Evolutionary conservation across 37 sponge, comb jelly and placozoan species (phyloP).

Genomic region (Halichondria panicea): DNA sequence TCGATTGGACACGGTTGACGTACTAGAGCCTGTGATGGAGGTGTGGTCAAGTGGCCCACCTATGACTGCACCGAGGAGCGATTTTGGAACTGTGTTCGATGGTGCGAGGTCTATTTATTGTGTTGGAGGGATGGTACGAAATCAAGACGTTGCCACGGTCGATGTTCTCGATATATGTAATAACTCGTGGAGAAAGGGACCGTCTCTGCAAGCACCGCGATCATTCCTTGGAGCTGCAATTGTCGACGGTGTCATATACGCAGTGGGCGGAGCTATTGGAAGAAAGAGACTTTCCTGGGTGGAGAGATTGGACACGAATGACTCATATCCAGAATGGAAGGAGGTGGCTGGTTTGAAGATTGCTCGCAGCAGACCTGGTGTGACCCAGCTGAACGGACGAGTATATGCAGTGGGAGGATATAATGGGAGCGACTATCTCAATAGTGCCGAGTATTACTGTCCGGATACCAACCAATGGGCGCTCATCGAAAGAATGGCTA

Average conservation of each 20-base stretch:
- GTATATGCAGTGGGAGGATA: conserved; percentile 53
- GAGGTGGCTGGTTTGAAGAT: conserved; percentile 20
- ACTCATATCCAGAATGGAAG: background rate
- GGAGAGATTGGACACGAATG: background rate
- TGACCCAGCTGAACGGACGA: conserved; percentile 6
- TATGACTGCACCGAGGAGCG: conserved; percentile 24
- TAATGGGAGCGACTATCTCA: conserved; percentile 18
- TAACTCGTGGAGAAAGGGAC: conserved; percentile 25
- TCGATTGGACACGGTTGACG: conserved; percentile 13
- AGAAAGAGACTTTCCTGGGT: conserved; percentile 14
- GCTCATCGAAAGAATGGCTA: conserved; percentile 23
- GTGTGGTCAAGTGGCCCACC: conserved; percentile 30
- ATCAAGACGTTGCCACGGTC: conserved; percentile 14
- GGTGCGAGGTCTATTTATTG: conserved; percentile 9
- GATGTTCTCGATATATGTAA: conserved; percentile 9
- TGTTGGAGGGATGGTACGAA: conserved; percentile 29
- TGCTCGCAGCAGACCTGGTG: conserved; percentile 44
- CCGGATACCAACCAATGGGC: conserved; percentile 22
- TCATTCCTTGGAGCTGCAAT: conserved; percentile 43
- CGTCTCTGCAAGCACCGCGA: conserved; percentile 1
- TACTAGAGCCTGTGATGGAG: conserved; percentile 1
- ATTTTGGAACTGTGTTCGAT: conserved; percentile 16
- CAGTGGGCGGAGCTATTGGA: conserved; percentile 25
- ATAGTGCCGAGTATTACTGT: conserved; percentile 33
- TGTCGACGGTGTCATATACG: conserved; percentile 20